phyloP scores from a whole-genome alignment of 1,140 invertebrate species.

The Eurosta solidaginis region DNA sequence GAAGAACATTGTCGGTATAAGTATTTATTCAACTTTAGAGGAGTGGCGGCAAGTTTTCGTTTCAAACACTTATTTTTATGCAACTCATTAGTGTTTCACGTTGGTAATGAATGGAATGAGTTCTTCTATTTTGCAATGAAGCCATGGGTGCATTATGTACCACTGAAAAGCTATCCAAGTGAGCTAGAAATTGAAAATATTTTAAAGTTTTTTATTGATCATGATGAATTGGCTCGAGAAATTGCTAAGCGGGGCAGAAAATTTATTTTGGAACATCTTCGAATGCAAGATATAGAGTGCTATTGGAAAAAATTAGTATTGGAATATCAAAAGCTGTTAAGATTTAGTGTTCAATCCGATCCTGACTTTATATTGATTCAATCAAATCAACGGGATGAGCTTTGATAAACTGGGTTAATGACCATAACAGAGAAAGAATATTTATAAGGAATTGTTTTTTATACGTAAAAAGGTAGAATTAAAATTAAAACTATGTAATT shows the following conservation, averaged over 20 bases:
- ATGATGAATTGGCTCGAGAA: constrained; percentile 75
- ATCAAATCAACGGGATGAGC: not conserved
- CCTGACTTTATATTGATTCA: not conserved
- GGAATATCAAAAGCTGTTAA: constrained; percentile 77
- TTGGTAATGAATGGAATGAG: constrained; percentile 92
- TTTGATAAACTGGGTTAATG: too few relatives aligned
- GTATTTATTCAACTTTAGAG: constrained; percentile 95
- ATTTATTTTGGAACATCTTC: constrained; percentile 84
- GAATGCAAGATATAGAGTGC: constrained; percentile 80
- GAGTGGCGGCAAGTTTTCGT: constrained; percentile 96
- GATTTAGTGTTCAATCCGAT: constrained; percentile 69
- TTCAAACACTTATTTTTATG: constrained; percentile 96
- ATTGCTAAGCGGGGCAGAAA: constrained; percentile 83
- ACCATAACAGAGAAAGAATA: too few relatives aligned
- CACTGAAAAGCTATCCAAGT: constrained; percentile 73
- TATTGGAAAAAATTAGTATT: constrained; percentile 87
- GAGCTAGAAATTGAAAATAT: constrained; percentile 72
- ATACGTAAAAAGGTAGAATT: too few relatives aligned
- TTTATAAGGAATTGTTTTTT: too few relatives aligned
- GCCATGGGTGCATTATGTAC: constrained; percentile 96
- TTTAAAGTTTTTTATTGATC: constrained; percentile 76
- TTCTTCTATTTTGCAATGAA: constrained; percentile 92
- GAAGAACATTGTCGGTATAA: constrained; percentile 93
- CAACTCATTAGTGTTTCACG: constrained; percentile 93
- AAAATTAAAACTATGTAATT: too few relatives aligned